Evolutionary conservation across 2,888 invertebrate species (phyloP), one percentile per base, ranked within the genome.

Genomic region (Heliconius cydno): DNA sequence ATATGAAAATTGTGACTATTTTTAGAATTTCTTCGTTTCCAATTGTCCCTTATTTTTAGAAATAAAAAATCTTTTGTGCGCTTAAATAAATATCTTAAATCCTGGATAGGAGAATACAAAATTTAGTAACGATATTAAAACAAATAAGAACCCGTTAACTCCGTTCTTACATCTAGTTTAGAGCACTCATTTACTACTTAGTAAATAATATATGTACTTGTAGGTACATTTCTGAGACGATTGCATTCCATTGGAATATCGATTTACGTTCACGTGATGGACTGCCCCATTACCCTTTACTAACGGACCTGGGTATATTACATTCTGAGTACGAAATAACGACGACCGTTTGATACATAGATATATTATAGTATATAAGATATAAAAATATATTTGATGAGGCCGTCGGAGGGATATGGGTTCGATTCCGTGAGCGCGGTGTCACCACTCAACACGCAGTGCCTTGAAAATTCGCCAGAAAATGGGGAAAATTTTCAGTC

Each of bases 271-370:
- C 34, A 72, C 22, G n/a, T 30, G n/a, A 72, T 72, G 52, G 57
- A 72, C 57, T 22, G 57, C 3, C 15, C 38, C 68, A n/a, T 72
- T 72, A 57, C 22, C 57, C 7, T 57, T 30, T 57, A 72, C 30
- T 57, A 72, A 57, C 12, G n/a, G 30, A 57, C n/a, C 13, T 41
- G 15, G 34, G 57, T 72, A 57, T 72, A 72, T 72, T 72, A 72
- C 72, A 72, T 72, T 72, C 72, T 72, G 72, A n/a, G 12, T 57
- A 57, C 72, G 57, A 72, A 34, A 57, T 72, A 72, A 34, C 57
- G 30, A 72, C 34, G 30, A 22, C 22, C 15, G 71, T 19, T 46
- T 5, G 52, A 30, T 72, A 28, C 19, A 46, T 41, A 19, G 46
- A 28, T 71, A 19, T 28, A 9, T 71, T 25, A n/a, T 71, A 71